Evolutionary conservation across 2,797 vertebrate species (phyloP), one percentile per base, ranked within the genome.

Genomic region (Oreonectes daqikongensis): DNA sequence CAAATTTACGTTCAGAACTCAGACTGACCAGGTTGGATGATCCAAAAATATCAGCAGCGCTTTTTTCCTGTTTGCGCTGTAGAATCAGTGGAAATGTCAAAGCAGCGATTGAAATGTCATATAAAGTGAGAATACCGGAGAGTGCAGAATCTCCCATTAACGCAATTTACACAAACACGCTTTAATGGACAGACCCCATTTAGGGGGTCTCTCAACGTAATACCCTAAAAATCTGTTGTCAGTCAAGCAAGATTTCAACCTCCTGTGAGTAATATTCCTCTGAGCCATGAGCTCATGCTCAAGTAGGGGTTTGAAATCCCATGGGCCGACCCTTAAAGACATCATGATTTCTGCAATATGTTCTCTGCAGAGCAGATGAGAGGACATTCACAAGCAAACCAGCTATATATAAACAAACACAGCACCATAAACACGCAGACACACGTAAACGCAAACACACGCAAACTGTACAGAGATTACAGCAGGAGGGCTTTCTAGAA

Each of bases 61-160:
- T 44, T 48, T 68, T 63, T 70, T 30, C 22, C 12, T n/a, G 60
- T 53, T 53, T 67, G 53, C 38, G 14, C 24, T 69, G 75, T 46
- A 71, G 71, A 84, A 79, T 63, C 59, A 26, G 68, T 72, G 65
- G 64, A 80, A 85, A 81, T 83, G 81, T 79, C 79, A 79, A 48
- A 42, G 57, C 50, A 55, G 46, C 69, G 75, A 75, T 69, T 82
- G 75, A 85, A 85, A 85, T 83, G 81, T 73, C 81, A 83, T 59
- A 75, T 72, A 48, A 52, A 68, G 50, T 46, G 74, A 74, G 69
- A 69, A 28, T 18, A 74, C 71, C 75, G 52, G 18, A 46, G 61
- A 65, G 69, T 71, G 55, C 55, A 50, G 46, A 35, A 69, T 46
- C 57, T 55, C 48, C 48, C 65, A 61, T 53, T 67, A 57, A 71